Base-by-base conservation (phyloP, 2,797 vertebrate species). In the Glossophaga mutica region DNA sequence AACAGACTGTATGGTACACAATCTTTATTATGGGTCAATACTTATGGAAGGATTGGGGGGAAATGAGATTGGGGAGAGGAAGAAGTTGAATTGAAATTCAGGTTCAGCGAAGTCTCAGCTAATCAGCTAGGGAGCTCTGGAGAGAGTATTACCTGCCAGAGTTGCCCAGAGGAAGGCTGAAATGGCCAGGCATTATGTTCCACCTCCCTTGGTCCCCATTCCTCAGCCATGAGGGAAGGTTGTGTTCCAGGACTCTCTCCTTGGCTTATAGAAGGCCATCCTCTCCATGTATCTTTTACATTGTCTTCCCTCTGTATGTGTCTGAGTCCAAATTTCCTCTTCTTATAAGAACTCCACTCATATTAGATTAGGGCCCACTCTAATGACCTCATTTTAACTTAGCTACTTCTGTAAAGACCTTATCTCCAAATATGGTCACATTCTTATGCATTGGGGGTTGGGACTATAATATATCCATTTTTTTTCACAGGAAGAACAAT, bases 1-100 rank as follows among this genome's bases (percentile, higher is more conserved):
- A 59, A 87, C 18, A 29, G 57, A 90, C 57, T 87, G 78, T 37
- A 84, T 42, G 50, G 42, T 59, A 7, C 2, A 78, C 86, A 26
- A 65, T 73, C 19, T 92, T 89, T 95, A 74, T 90, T 68, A 87
- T 87, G 73, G 67, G 95, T 87, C 55, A 44, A 6, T 79, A 67
- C 22, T 48, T 70, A 18, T 21, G 14, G 89, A 70, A 68, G 37
- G 26, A 62, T 76, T 1, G 19, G 22, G 19, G 21, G 19, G 21
- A 74, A 74, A 42, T 48, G 12, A 50, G 2, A 86, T 5, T 74
- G 50, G 5, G 18, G 22, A 87, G 68, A 90, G 32, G 59, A 90
- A 42, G 32, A 83, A 84, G 12, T 87, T 92, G 34, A 90, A 87
- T 11, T 78, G 39, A 50, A 82, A 34, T 77, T 90, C 48, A 85